These are phyloP conservation scores for Hyles lineata DNA, from an alignment of 2,888 invertebrate genomes.

Conservation along the genomic window DNA sequence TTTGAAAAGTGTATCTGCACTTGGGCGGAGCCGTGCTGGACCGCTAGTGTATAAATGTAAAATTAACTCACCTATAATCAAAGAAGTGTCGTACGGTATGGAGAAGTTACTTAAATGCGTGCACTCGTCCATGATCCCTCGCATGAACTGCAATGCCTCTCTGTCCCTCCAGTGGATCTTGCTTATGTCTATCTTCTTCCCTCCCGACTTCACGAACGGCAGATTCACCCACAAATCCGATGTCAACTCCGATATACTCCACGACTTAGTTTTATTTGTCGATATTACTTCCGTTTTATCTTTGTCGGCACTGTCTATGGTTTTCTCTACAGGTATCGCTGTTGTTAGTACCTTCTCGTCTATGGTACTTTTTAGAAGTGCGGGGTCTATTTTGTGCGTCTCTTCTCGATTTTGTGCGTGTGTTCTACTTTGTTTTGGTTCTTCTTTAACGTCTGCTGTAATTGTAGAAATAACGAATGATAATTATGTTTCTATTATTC, in stretches of 20 bases:
- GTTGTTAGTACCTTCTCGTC: not conserved
- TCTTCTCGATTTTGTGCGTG: not conserved
- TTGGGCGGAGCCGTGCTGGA: too few species aligned
- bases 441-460: constrained; percentile 5
- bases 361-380: not conserved
- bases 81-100: constrained; percentile 92
- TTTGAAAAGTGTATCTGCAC: too few species aligned
- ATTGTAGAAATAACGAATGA: not conserved
- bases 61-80: constrained; percentile 88
- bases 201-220: constrained; percentile 65
- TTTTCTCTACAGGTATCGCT: constrained; percentile 17
- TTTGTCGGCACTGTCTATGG: constrained; percentile 29
- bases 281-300: constrained; percentile 35
- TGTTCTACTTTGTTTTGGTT: not conserved
- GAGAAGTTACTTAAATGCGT: constrained; percentile 98
- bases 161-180: constrained; percentile 89
- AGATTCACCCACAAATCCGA: constrained; percentile 71
- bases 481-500: too few species aligned
- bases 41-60: too few species aligned
- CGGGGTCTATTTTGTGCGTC: not conserved
- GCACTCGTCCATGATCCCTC: constrained; percentile 99
- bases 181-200: constrained; percentile 82
- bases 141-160: constrained; percentile 96
- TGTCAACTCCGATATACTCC: constrained; percentile 72
- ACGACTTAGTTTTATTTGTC: constrained; percentile 55